Evolutionary conservation across 1,140 invertebrate species (phyloP).

Genomic region (Sitobion miscanthi): DNA sequence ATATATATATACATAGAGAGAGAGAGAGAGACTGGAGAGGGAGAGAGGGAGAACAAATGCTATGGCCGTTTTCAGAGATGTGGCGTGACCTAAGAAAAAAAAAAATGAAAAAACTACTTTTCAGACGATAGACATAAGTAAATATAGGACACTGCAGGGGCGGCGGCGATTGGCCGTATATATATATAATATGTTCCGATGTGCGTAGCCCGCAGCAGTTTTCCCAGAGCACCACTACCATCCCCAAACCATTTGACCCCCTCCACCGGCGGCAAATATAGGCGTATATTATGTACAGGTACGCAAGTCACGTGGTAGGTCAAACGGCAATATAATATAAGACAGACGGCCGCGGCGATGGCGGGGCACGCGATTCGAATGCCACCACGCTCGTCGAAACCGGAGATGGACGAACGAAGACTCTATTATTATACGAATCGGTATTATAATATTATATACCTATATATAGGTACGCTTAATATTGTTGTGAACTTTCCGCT

Average conservation of each 20-base stretch:
- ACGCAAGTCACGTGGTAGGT: conserved; percentile 40
- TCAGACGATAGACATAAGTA: not conserved
- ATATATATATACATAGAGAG: not conserved
- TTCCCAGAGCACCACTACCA: not conserved
- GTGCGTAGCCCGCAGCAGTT: not conserved
- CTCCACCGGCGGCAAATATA: not conserved
- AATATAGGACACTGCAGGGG: not conserved
- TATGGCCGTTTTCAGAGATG: not conserved
- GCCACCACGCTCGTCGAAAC: not conserved
- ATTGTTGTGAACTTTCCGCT: not conserved
- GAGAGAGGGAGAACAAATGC: not conserved
- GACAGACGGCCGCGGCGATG: not conserved
- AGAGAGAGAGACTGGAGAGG: not conserved
- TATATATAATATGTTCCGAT: not conserved
- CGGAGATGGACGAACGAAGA: not conserved
- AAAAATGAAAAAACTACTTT: not conserved
- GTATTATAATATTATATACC: not conserved
- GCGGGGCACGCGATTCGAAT: not conserved
- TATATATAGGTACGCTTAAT: not conserved
- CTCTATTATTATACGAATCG: not conserved
- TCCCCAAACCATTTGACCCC: too few species aligned
- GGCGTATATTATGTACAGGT: not conserved
- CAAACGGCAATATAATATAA: conserved; percentile 29
- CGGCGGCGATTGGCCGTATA: not conserved
- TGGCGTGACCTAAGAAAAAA: not conserved